Evolutionary conservation across 2,797 vertebrate species (phyloP).

Genomic region (Percopsis omiscomaycus): DNA sequence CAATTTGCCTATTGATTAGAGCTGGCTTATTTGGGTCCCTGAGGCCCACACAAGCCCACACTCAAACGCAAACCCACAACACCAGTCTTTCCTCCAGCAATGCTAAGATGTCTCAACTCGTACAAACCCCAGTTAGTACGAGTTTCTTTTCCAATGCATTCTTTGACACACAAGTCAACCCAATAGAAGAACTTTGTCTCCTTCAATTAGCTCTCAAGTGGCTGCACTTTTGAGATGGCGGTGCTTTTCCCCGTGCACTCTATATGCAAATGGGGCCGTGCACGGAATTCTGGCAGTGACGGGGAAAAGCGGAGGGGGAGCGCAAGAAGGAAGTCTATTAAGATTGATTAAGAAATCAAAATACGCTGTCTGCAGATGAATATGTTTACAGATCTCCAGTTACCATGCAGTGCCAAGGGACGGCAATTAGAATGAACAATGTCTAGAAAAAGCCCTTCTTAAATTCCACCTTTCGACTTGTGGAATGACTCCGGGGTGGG

Average conservation of each 20-base stretch:
- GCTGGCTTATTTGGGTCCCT: constrained; percentile 35
- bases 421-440: not conserved
- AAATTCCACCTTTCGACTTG: constrained; percentile 9
- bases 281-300: constrained; percentile 19
- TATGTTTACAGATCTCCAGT: constrained; percentile 17
- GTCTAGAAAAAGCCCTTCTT: not conserved
- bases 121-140: constrained; percentile 25
- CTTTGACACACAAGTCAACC: constrained; percentile 34
- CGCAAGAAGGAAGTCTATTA: constrained; percentile 15
- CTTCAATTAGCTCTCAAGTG: constrained; percentile 51
- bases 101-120: constrained; percentile 27
- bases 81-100: constrained; percentile 15
- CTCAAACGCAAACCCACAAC: constrained; percentile 18
- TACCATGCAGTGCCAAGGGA: not conserved
- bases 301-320: not conserved
- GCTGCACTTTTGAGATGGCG: constrained; percentile 42
- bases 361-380: constrained; percentile 4
- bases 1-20: constrained; percentile 49
- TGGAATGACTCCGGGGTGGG: constrained; percentile 3
- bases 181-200: constrained; percentile 32
- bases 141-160: constrained; percentile 1
- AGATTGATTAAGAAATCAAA: constrained; percentile 32
- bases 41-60: constrained; percentile 29
- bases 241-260: constrained; percentile 56
- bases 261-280: constrained; percentile 60